Conservation (phyloP, 2,888 invertebrate genomes). For the Dromius quadrimaculatus region DNA sequence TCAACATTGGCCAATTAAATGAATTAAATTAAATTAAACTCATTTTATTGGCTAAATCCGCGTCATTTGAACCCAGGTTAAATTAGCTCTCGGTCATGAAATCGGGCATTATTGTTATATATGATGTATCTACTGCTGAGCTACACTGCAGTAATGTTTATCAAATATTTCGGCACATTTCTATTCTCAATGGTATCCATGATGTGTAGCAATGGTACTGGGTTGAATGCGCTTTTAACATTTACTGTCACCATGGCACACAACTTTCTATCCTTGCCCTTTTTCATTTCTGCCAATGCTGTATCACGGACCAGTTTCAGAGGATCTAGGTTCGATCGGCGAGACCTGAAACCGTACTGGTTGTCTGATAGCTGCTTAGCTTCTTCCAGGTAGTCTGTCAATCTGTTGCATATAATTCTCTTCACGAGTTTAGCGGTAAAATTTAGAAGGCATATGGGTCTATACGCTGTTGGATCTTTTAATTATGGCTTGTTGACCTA, state of each 20-base stretch:
- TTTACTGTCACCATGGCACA: not conserved
- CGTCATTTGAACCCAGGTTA: no score
- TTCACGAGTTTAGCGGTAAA: not conserved
- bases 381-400: not conserved
- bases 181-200: not conserved
- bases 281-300: not conserved
- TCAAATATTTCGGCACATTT: not conserved
- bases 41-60: no score
- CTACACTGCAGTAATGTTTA: no score
- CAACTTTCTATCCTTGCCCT: not conserved
- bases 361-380: not conserved
- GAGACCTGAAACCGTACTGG: not conserved
- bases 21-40: no score
- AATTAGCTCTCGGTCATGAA: no score
- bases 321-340: not conserved
- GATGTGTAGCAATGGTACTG: not conserved
- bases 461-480: no score
- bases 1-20: no score
- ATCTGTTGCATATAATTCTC: not conserved
- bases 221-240: not conserved
- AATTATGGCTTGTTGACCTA: not conserved
- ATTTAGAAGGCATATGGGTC: not conserved
- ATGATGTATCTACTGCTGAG: not conserved
- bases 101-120: not conserved
- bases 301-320: not conserved